Conservation (phyloP, 2,888 invertebrate species). For the Spialia ferax region DNA sequence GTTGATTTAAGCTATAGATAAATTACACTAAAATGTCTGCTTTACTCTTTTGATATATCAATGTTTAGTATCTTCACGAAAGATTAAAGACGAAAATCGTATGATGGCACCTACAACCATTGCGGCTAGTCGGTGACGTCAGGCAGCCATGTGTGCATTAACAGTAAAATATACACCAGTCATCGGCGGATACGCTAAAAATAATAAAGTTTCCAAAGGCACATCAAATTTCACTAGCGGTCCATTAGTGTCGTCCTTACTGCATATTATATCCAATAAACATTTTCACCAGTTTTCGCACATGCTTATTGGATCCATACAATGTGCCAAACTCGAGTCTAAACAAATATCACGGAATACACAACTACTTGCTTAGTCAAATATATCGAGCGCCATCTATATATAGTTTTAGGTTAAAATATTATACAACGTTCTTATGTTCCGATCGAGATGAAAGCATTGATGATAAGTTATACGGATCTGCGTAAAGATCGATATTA, state of each 20-base stretch:
- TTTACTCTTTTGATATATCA: too few relatives aligned
- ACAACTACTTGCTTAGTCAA: too few relatives aligned
- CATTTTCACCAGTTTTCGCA: conserved; percentile 11
- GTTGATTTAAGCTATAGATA: too few relatives aligned
- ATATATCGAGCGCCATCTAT: too few relatives aligned
- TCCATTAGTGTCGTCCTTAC: conserved; percentile 30
- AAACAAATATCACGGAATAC: background rate
- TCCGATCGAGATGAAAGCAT: too few relatives aligned
- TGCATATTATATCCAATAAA: conserved; percentile 21
- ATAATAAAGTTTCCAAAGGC: conserved; percentile 55
- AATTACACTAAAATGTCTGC: too few relatives aligned
- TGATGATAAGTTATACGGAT: too few relatives aligned
- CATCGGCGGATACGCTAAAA: conserved; percentile 59
- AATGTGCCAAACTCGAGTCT: background rate
- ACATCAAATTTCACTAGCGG: conserved; percentile 40
- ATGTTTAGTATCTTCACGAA: background rate
- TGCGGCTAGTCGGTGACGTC: conserved; percentile 51
- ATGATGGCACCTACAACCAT: background rate
- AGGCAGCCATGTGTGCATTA: conserved; percentile 60
- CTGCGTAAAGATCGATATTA: too few relatives aligned
- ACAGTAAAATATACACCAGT: conserved; percentile 46
- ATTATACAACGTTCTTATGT: too few relatives aligned
- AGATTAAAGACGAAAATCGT: background rate
- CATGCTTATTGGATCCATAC: conserved; percentile 11
- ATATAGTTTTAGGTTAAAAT: too few relatives aligned